Evolutionary conservation across 2,113 vertebrate genomes (phyloP).

Genomic region (Amphilophus citrinellus): DNA sequence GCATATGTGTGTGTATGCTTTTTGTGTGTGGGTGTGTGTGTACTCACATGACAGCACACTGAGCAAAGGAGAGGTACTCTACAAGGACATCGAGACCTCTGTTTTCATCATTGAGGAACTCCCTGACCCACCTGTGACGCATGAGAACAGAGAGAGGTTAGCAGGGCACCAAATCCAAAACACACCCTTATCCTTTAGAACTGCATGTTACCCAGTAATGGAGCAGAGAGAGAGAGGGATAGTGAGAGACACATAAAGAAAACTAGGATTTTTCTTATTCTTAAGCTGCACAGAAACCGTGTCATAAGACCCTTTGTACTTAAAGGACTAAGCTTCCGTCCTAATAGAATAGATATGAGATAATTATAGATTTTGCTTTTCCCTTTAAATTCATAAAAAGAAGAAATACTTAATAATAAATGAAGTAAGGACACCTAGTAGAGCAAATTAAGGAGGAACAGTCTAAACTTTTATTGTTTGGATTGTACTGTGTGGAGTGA

Average conservation of each 20-base stretch:
- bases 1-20: constrained; percentile 4
- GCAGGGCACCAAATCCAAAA: constrained; percentile 38
- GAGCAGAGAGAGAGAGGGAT: neutral
- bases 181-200: constrained; percentile 44
- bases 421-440: neutral
- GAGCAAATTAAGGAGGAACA: neutral
- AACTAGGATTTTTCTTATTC: neutral
- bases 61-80: constrained; percentile 96
- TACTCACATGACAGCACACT: constrained; percentile 96
- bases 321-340: neutral
- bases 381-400: neutral
- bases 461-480: neutral
- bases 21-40: constrained; percentile 25
- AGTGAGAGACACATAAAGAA: neutral
- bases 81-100: constrained; percentile 95
- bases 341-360: no score
- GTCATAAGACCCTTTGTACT: neutral
- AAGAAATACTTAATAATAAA: neutral
- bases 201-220: neutral
- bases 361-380: neutral
- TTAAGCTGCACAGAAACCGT: neutral
- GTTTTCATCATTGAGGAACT: constrained; percentile 98
- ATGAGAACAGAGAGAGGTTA: constrained; percentile 50
- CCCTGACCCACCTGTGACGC: constrained; percentile 92
- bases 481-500: neutral